Percentiles rank a stretch among this genome's conserved stretches.
Evolutionary conservation across 2,797 vertebrate species (phyloP).

Genomic region (Hyperoplus immaculatus): DNA sequence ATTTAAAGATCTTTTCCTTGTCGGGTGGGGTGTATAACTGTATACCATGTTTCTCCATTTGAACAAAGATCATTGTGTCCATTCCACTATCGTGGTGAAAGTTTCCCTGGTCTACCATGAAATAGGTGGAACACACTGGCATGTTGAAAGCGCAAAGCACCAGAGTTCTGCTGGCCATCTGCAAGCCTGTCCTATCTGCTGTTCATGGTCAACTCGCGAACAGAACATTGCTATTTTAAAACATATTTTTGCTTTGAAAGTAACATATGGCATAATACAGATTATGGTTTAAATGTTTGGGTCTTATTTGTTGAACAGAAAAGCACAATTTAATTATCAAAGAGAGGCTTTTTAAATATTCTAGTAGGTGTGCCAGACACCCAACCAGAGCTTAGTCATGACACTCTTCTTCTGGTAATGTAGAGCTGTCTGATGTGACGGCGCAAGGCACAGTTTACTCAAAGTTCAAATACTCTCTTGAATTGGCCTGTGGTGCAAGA

Average conservation of each 20-base stretch:
- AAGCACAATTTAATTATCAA: conserved; percentile 78
- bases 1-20: background rate
- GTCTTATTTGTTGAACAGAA: conserved; percentile 44
- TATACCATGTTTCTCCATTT: conserved; percentile 68
- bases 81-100: conserved; percentile 63
- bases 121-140: conserved; percentile 66
- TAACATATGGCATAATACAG: conserved; percentile 13
- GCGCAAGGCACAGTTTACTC: conserved; percentile 51
- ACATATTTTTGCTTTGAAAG: conserved; percentile 56
- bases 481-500: background rate
- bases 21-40: conserved; percentile 18
- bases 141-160: conserved; percentile 66
- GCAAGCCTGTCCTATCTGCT: conserved; percentile 50
- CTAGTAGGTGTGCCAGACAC: conserved; percentile 78
- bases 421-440: conserved; percentile 65
- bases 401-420: conserved; percentile 75
- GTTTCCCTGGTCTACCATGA: conserved; percentile 53
- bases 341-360: conserved; percentile 83
- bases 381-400: conserved; percentile 70
- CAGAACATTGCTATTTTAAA: conserved; percentile 42
- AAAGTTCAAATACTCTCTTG: conserved; percentile 50
- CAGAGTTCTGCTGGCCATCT: conserved; percentile 63
- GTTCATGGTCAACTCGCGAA: conserved; percentile 57
- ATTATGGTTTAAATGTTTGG: conserved; percentile 27
- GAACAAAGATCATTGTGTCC: conserved; percentile 55